Evolutionary conservation across 30 jellyfish, hydroid and myxozoan species (phyloP).

Genomic region (Cassiopea xamachana): DNA sequence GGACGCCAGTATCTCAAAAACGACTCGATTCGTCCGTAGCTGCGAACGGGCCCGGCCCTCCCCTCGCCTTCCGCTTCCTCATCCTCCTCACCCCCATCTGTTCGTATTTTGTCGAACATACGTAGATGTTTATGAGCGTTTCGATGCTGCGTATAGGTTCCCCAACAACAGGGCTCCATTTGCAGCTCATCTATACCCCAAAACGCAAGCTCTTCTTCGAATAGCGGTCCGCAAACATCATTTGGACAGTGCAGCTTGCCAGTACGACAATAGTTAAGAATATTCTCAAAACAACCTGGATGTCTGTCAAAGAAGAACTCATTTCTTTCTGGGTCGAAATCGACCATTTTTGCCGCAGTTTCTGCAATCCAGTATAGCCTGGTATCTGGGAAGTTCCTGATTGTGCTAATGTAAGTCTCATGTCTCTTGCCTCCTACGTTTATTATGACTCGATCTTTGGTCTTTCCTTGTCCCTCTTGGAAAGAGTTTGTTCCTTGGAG

Average conservation of each 20-base stretch:
- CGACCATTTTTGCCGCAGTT: conserved; percentile 96
- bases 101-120: conserved; percentile 88
- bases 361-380: conserved; percentile 98
- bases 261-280: conserved; percentile 92
- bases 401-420: conserved; percentile 95
- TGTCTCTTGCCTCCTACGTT: conserved; percentile 97
- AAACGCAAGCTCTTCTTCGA: conserved; percentile 95
- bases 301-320: conserved; percentile 98
- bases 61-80: conserved; percentile 71
- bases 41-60: conserved; percentile 44
- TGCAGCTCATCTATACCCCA: conserved; percentile 99
- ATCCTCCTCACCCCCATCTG: conserved; percentile 70
- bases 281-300: conserved; percentile 97
- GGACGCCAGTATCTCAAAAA: conserved; percentile 72
- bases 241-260: conserved; percentile 99
- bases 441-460: conserved; percentile 90
- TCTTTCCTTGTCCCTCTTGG: conserved; percentile 78
- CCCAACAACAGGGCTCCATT: conserved; percentile 99
- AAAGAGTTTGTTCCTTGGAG: conserved; percentile 72
- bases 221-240: conserved; percentile 98
- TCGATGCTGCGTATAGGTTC: conserved; percentile 94
- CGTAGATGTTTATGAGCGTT: conserved; percentile 92
- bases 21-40: conserved; percentile 41
- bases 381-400: conserved; percentile 93
- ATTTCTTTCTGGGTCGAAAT: conserved; percentile 93